Conservation (phyloP, 2,797 vertebrate genomes). For the Ispidina picta region DNA sequence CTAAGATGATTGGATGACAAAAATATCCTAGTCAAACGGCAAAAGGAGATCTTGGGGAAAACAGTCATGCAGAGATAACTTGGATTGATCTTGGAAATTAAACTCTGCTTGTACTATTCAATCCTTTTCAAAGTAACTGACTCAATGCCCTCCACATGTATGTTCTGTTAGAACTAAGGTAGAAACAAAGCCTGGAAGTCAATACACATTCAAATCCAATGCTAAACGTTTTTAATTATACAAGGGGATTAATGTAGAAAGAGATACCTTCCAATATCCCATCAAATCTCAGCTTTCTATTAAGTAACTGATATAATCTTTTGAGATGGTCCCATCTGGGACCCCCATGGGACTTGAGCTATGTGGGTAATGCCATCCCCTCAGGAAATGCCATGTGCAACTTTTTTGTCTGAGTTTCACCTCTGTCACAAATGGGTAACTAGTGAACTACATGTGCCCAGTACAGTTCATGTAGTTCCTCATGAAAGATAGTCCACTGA, state of each 20-base stretch:
- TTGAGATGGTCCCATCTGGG: neutral
- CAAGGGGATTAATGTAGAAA: neutral
- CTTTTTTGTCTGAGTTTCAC: neutral
- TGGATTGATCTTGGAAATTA: neutral
- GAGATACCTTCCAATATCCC: neutral
- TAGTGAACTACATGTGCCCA: neutral
- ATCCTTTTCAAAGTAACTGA: neutral
- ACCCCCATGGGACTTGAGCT: neutral
- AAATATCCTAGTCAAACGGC: neutral
- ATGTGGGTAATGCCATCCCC: neutral
- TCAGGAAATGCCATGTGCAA: neutral
- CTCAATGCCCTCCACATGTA: rapidly evolving
- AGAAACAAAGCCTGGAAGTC: neutral
- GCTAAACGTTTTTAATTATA: neutral
- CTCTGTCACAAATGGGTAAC: neutral
- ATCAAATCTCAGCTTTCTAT: neutral
- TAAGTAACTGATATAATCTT: neutral
- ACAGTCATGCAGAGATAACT: neutral
- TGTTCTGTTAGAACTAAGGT: neutral
- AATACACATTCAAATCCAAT: neutral
- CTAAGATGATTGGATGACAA: neutral
- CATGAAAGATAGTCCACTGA: neutral
- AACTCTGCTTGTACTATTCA: neutral
- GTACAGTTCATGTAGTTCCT: neutral
- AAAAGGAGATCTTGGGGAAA: neutral